These are phyloP conservation scores for Sepiola atlantica DNA, from an alignment of 2,888 invertebrate species.

Conservation along the genomic window DNA sequence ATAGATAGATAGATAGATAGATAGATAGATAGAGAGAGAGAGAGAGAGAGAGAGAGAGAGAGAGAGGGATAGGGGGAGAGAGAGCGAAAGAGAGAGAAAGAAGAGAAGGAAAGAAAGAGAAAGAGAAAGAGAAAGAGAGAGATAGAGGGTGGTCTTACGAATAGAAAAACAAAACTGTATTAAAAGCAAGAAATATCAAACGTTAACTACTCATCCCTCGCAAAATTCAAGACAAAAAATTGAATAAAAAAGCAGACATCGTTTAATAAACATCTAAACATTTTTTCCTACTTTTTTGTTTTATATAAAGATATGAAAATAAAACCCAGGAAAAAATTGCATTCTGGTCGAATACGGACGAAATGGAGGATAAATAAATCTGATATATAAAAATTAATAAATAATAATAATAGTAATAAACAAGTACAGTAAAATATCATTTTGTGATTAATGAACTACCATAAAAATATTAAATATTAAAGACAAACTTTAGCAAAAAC, in stretches of 20 bases:
- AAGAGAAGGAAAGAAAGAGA: too few species aligned
- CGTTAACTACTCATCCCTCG: too few species aligned
- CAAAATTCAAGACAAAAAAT: background rate
- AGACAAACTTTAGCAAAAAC: background rate
- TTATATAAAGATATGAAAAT: too few species aligned
- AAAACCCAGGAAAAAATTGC: background rate
- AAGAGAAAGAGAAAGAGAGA: too few species aligned
- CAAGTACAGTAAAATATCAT: background rate
- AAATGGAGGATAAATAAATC: background rate
- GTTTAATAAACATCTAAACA: background rate
- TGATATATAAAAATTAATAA: background rate
- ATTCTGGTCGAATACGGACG: background rate
- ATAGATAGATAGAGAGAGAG: background rate
- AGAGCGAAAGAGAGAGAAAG: too few species aligned
- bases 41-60: background rate
- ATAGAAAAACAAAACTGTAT: too few species aligned
- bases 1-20: background rate
- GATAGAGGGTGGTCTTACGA: too few species aligned
- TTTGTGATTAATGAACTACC: background rate
- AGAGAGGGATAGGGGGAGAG: too few species aligned
- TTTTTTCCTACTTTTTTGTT: too few species aligned
- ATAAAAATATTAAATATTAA: background rate
- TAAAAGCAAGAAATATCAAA: too few species aligned
- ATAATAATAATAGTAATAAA: too few species aligned
- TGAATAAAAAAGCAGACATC: background rate